Base-by-base conservation (phyloP, 2,797 vertebrate species). In the Sebastes alutus region DNA sequence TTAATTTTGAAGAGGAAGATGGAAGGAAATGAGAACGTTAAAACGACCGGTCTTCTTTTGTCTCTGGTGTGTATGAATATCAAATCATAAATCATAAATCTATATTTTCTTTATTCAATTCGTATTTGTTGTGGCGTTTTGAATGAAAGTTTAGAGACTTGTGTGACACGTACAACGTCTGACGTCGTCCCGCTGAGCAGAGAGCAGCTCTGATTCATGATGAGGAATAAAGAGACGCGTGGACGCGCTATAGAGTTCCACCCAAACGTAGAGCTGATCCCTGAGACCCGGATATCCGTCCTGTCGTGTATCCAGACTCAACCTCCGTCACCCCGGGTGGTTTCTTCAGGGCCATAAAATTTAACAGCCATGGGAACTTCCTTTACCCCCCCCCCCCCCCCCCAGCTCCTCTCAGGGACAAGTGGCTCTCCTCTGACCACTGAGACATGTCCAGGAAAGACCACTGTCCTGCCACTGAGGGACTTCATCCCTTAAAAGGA, bases 331-430 rank as follows among this genome's bases (percentile, higher is more conserved):
- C 73, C 72, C 67, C 29, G 4, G 80, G 52, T 13, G 20, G 80
- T 82, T 90, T 74, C 69, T 86, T 56, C 33, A 52, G 79, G 72
- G 60, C 77, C 62, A 81, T 90, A 81, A 91, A 87, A 35, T 93
- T 91, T 90, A 90, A 87, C 81, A 81, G 65, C 85, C 82, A 83
- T 90, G 86, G 71, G 89, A 92, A 91, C 89, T 91, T 92, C 85
- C 87, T 89, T 61, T 38, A 74, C 60, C 77, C 60, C 32, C 30
- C 30, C 7, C 7, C 2, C 7, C 0, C 30, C n/a, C n/a, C n/a
- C 7, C 58, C 67, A 32, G 52, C 66, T 72, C 69, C 61, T 65
- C 82, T 75, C 54, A 65, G 58, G 25, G 63, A 77, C 70, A 42
- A 79, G 67, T 61, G 56, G 2, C 81, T 80, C 71, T 75, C 25